phyloP scores from a whole-genome alignment of 2,113 vertebrate species.

The human (Homo sapiens) region GRCh38 chr11:22546501-22547000 shows the following conservation, averaged over 20 bases:
- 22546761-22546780: not conserved
- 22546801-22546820: conserved; percentile 39
- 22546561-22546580: not conserved
- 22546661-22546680: not conserved
- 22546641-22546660: not conserved
- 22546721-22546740: not conserved
- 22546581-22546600: not conserved
- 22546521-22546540: not conserved
- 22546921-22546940: conserved; percentile 68
- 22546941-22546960: conserved; percentile 68
- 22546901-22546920: conserved; percentile 72
- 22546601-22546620: conserved; percentile 6
- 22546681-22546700: not conserved
- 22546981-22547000: conserved; percentile 60
- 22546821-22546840: conserved; percentile 39
- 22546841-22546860: conserved; percentile 56
- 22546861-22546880: conserved; percentile 63
- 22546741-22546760: not conserved
- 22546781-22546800: not conserved
- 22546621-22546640: not conserved
- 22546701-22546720: not conserved
- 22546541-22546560: not conserved
- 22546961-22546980: conserved; percentile 42
- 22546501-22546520: not conserved
- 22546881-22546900: conserved; percentile 45